Conservation (phyloP, 64 coral and sea anemone genomes). For the Pocillopora damicornis region DNA sequence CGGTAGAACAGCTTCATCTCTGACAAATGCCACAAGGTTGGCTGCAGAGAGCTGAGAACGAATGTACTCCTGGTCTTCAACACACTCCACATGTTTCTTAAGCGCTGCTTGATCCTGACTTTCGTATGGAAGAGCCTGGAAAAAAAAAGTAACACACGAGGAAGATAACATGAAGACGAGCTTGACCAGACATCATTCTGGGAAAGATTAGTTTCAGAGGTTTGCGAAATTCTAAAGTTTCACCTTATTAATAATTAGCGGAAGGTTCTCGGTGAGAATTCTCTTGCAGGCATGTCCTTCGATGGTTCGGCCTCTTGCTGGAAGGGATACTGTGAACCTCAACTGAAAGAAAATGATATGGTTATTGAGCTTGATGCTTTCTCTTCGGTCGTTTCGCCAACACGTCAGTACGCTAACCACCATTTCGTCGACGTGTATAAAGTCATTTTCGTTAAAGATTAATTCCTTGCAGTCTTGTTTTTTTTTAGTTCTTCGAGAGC, state of each 20-base stretch:
- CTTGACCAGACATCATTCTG: neutral
- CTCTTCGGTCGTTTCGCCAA: too few species aligned
- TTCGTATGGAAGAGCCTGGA: conserved; percentile 49
- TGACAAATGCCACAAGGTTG: conserved; percentile 75
- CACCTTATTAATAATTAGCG: conserved; percentile 61
- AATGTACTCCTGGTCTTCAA: conserved; percentile 70
- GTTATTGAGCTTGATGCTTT: too few species aligned
- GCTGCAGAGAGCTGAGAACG: conserved; percentile 47
- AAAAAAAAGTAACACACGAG: neutral
- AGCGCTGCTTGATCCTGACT: conserved; percentile 61
- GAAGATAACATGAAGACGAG: neutral
- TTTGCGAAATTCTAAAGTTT: neutral
- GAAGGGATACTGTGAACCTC: conserved; percentile 67
- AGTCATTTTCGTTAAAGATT: too few species aligned
- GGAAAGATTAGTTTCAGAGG: neutral
- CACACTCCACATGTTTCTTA: conserved; percentile 55
- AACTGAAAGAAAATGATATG: conserved; percentile 15
- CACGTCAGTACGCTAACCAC: too few species aligned
- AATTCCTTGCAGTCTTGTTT: too few species aligned
- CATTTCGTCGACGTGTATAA: too few species aligned
- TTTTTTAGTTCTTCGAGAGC: too few species aligned
- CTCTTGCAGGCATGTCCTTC: conserved; percentile 65
- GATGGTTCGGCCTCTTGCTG: conserved; percentile 67
- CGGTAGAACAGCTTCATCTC: conserved; percentile 69
- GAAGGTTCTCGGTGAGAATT: conserved; percentile 70